phyloP scores from a whole-genome alignment of 2,888 invertebrate species.

The Drosophila yooni region DNA sequence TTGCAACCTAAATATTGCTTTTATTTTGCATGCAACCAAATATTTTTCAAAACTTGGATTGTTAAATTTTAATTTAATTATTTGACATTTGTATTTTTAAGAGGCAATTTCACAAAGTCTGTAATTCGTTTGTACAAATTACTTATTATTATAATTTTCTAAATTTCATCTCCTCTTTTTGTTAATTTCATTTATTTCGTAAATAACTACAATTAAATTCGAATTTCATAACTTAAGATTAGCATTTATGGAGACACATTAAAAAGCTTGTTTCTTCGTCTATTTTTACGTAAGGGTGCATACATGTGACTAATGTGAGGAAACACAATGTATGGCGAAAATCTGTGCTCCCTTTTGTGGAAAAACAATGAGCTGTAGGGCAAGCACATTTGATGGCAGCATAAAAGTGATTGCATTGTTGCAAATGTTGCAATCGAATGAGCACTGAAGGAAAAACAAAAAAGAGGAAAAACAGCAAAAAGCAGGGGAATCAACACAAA shows the following conservation, averaged over 20 bases:
- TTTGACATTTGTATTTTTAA: no score
- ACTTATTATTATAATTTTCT: not conserved
- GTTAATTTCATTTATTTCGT: not conserved
- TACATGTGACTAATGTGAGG: constrained; percentile 5
- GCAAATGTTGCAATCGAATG: constrained; percentile 56
- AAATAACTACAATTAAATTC: no score
- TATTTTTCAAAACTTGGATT: no score
- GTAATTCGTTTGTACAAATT: not conserved
- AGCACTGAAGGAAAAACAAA: constrained; percentile 19
- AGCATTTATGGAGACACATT: not conserved
- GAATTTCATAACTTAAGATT: no score
- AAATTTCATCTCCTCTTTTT: not conserved
- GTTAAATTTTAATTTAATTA: no score
- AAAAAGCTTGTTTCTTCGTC: not conserved
- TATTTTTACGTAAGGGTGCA: not conserved
- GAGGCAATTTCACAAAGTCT: no score
- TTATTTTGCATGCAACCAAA: not conserved
- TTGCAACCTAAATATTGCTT: not conserved
- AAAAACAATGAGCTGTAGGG: constrained; percentile 48
- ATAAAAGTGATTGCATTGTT: constrained; percentile 76
- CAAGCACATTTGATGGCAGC: constrained; percentile 61
- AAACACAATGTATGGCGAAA: constrained; percentile 26
- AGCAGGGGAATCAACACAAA: constrained; percentile 50
- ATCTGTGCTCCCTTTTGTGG: constrained; percentile 3
- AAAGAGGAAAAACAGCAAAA: not conserved